phyloP scores from a whole-genome alignment of 2,797 vertebrate genomes.

The Falco concolor region DNA sequence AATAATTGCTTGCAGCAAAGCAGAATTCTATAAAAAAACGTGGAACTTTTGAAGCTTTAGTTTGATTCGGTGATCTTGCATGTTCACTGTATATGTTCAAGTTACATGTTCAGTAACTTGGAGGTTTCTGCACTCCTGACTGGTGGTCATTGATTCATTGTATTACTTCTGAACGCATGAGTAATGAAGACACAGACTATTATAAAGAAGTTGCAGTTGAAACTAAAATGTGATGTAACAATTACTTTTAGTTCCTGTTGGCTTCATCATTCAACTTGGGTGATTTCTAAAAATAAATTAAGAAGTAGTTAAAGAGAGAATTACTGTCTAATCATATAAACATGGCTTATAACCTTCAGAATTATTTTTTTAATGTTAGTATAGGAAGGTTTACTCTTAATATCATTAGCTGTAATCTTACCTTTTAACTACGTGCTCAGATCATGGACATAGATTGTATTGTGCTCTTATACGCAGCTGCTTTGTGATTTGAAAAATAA shows the following conservation, averaged over 20 bases:
- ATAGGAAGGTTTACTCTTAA: neutral
- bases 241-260: neutral
- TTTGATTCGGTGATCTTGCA: neutral
- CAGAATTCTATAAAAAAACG: neutral
- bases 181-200: neutral
- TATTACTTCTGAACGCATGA: neutral
- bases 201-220: neutral
- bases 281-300: neutral
- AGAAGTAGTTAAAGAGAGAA: neutral
- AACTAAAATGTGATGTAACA: neutral
- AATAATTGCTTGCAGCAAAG: neutral
- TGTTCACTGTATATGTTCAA: too few relatives aligned
- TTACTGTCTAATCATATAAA: neutral
- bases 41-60: neutral
- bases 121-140: neutral
- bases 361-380: neutral
- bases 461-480: neutral
- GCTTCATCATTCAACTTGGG: rapidly evolving
- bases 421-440: neutral
- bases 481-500: neutral
- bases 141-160: neutral
- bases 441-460: neutral
- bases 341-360: neutral
- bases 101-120: neutral
- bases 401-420: neutral